Conservation (phyloP, 2,888 invertebrate species). For the Agrochola circellaris region DNA sequence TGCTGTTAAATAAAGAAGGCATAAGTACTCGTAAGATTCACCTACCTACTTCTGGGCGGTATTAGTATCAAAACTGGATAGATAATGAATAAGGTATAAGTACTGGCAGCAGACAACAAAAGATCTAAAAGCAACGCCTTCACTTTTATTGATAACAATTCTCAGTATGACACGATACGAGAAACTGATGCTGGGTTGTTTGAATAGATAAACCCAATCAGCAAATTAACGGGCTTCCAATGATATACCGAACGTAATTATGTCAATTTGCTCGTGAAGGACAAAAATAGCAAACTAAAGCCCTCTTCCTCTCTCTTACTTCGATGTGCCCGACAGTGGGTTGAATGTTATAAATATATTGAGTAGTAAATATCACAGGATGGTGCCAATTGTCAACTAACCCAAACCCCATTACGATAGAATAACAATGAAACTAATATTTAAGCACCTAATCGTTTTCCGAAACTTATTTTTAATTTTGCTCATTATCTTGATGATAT, state of each 20-base stretch:
- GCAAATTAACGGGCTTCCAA: background rate
- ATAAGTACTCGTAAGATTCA: background rate
- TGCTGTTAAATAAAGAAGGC: slow-evolving; percentile 7
- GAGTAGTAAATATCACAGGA: too few species aligned
- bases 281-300: background rate
- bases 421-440: background rate
- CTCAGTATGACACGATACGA: background rate
- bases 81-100: background rate
- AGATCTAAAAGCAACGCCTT: background rate
- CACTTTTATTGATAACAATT: background rate
- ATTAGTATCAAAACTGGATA: too few species aligned
- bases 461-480: background rate
- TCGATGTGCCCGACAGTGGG: background rate
- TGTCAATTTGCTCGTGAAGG: background rate
- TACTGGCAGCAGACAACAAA: background rate
- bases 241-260: background rate
- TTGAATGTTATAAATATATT: background rate
- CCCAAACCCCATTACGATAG: background rate
- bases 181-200: background rate
- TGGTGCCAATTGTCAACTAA: background rate
- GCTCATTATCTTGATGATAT: background rate
- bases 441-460: background rate
- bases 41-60: background rate
- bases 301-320: background rate
- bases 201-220: background rate